Evolutionary conservation across 2,113 vertebrate species (phyloP).

Genomic region (Channa argus): DNA sequence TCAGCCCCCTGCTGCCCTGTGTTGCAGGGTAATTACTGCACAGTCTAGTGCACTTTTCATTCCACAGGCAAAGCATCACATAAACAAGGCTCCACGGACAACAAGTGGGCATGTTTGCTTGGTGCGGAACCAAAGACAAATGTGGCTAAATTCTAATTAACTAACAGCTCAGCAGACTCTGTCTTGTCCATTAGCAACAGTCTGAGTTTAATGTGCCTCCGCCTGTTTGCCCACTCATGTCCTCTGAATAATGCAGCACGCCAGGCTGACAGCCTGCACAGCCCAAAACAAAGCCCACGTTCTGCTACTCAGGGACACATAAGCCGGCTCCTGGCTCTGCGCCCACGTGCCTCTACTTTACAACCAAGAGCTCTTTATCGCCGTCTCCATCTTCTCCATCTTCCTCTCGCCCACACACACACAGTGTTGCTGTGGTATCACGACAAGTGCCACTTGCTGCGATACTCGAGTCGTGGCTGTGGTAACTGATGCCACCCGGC

Average conservation of each 20-base stretch:
- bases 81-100: no score
- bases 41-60: no score
- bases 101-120: no score
- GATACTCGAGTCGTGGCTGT: slow-evolving; percentile 17
- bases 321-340: slow-evolving; percentile 41
- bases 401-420: slow-evolving; percentile 21
- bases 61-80: no score
- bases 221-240: slow-evolving; percentile 54
- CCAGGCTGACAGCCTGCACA: slow-evolving; percentile 50
- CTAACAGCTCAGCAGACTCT: slow-evolving; percentile 8
- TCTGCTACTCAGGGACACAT: slow-evolving; percentile 54
- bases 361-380: background rate
- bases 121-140: background rate
- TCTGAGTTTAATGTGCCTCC: slow-evolving; percentile 6
- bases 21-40: no score
- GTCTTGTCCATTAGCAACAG: background rate
- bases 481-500: slow-evolving; percentile 12
- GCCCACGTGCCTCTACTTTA: slow-evolving; percentile 33
- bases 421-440: slow-evolving; percentile 9
- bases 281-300: slow-evolving; percentile 70
- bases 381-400: slow-evolving; percentile 19
- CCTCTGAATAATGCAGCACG: slow-evolving; percentile 75
- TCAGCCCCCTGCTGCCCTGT: background rate
- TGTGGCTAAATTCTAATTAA: background rate
- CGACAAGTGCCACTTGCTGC: background rate